Evolutionary conservation across 2,888 invertebrate species (phyloP), one percentile per base, ranked within the genome.

Genomic region (Phengaris arion): DNA sequence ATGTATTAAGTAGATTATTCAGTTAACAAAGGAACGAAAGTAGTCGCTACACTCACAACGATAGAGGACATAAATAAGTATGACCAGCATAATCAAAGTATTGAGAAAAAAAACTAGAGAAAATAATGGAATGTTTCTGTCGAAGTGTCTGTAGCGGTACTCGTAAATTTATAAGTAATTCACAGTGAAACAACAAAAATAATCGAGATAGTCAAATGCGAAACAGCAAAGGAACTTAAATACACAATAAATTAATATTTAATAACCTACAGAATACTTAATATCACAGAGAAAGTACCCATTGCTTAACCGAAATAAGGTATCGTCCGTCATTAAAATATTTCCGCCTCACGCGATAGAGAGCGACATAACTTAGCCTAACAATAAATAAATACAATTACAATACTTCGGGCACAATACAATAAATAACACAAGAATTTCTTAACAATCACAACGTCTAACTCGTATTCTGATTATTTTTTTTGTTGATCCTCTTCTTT

Each of bases 201-300:
- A 68, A 46, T 13, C 9, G 9, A 69, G 76, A 78, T 68, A 80
- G 73, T 68, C 45, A 77, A 74, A 76, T 64, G 74, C 22, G 76
- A 68, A 78, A 74, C 77, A 76, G 78, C 77, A 79, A 74, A 83
- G 81, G 89, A 91, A 92, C 91, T 89, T 85, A 92, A 80, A 83
- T 83, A 83, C 86, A 87, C 85, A 93, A 93, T 93, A 93, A 93
- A 93, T 93, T 91, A 93, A 88, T 85, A 84, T 87, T 87, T 86
- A 87, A 82, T 86, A 89, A 89, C 88, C 88, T 91, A 91, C 83
- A 90, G 88, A 92, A 92, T 92, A 92, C 91, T 92, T 90, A 91
- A 93, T 94, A 94, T 94, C 94, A 94, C 94, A 94, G 94, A 90
- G 90, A 88, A 89, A 89, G 90, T 93, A 94, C 94, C 94, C 94